Evolutionary conservation across 1,140 invertebrate genomes (phyloP), one percentile per base, ranked within the genome.

Genomic region (Centruroides sculpturatus): DNA sequence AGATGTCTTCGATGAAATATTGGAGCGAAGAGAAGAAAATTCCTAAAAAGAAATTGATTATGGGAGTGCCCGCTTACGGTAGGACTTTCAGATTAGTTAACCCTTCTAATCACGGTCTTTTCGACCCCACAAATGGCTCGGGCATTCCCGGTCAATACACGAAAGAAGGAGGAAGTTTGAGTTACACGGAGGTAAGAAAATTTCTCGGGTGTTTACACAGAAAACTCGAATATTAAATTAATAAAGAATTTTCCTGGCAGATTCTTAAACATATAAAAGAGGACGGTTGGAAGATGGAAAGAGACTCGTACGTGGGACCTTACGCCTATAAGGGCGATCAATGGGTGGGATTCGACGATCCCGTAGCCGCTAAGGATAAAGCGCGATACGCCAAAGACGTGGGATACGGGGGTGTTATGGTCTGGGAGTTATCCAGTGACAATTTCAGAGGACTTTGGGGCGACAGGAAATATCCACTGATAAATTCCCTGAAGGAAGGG

Each of bases 381-480:
- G 89, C 90, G 80, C 82, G 84, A 49, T 97, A 90, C 89, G 77
- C 95, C 49, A 92, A 92, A 68, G 81, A 85, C 52, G 85, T 85
- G 56, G 85, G 85, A 12, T 92, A 85, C 68, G 92, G 85, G 35
- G 93, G 93, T 7, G 91, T 90, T 34, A 95, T 95, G 89, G 85
- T 92, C 0, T 97, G 92, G 92, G 91, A 89, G 0, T 79, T 96
- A 0, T 92, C 95, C 69, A 91, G 96, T 86, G 93, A 95, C 64
- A 91, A 95, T 73, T 95, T 94, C 76, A 78, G 81, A 61, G 91
- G 89, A 34, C 79, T 80, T 35, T 95, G 91, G 71, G 88, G 89
- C 7, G 83, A 82, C 54, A 89, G 86, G 34, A 89, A 88, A 70
- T 95, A 87, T 74, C 92, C 92, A 0, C 75, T 97, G 47, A 82